phyloP scores from a whole-genome alignment of 2,888 invertebrate genomes.

The Gnatocerus cornutus region DNA sequence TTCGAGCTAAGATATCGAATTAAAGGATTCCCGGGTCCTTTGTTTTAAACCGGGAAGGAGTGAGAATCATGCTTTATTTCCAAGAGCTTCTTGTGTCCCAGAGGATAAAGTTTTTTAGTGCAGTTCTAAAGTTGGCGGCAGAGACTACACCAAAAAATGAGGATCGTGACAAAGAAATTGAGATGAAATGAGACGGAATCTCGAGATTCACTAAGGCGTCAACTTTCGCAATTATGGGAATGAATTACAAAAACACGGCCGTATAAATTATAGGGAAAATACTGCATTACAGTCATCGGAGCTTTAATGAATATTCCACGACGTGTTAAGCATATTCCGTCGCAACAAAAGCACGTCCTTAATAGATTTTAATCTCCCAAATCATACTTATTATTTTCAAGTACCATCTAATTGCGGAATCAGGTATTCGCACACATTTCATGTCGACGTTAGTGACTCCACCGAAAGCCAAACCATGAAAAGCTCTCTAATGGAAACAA shows the following conservation, averaged over 20 bases:
- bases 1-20: conserved; percentile 57
- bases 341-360: no score
- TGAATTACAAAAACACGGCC: conserved; percentile 63
- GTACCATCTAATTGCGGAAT: conserved; percentile 23
- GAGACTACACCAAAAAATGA: conserved; percentile 64
- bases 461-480: conserved; percentile 6
- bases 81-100: conserved; percentile 64
- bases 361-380: no score
- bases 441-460: conserved; percentile 3
- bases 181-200: conserved; percentile 67
- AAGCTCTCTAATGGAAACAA: conserved; percentile 47
- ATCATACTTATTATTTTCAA: no score
- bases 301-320: conserved; percentile 20
- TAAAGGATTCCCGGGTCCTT: conserved; percentile 61
- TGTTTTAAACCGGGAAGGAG: conserved; percentile 62
- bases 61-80: conserved; percentile 64
- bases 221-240: conserved; percentile 68
- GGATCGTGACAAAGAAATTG: conserved; percentile 67
- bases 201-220: conserved; percentile 65
- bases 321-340: no score
- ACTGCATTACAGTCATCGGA: no score
- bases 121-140: conserved; percentile 65
- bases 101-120: conserved; percentile 67
- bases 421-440: conserved; percentile 12
- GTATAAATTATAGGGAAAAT: conserved; percentile 64